Conservation (phyloP, 2,113 vertebrate species). For the Speoplatyrhinus poulsoni region DNA sequence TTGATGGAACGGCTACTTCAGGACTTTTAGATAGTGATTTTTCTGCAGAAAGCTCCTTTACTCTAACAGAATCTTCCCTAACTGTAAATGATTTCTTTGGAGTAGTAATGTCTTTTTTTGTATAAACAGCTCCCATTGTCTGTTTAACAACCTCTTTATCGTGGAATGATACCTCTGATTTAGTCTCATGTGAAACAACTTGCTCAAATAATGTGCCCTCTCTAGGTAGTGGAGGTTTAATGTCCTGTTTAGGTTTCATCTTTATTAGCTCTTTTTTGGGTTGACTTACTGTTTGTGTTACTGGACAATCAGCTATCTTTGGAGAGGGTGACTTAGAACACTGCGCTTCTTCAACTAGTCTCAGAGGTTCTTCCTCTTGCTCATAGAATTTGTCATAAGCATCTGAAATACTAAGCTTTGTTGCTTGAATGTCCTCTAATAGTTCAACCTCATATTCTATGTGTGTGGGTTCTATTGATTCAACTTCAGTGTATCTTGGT, state of each 20-base stretch:
- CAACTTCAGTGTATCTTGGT: not conserved
- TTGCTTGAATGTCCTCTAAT: not conserved
- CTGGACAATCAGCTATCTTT: not conserved
- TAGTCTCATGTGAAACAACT: conserved; percentile 1
- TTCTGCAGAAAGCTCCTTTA: not conserved
- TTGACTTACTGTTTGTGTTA: not conserved
- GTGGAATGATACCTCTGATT: no score
- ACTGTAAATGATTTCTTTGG: not conserved
- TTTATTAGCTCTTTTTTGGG: not conserved
- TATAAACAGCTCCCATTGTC: conserved; percentile 6
- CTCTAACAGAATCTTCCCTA: conserved; percentile 7
- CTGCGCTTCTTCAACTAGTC: conserved; percentile 3
- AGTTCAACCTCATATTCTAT: conserved; percentile 11
- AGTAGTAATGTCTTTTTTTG: not conserved
- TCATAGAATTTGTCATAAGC: not conserved
- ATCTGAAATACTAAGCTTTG: not conserved
- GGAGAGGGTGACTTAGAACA: not conserved
- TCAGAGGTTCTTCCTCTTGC: not conserved
- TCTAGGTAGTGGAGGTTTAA: not conserved
- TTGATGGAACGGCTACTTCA: not conserved
- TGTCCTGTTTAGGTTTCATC: conserved; percentile 6
- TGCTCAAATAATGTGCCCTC: conserved; percentile 7
- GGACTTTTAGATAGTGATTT: conserved; percentile 1
- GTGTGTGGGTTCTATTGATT: not conserved
- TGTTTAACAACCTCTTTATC: not conserved